Conservation (phyloP, 2,888 invertebrate species). For the Plagodis pulveraria region DNA sequence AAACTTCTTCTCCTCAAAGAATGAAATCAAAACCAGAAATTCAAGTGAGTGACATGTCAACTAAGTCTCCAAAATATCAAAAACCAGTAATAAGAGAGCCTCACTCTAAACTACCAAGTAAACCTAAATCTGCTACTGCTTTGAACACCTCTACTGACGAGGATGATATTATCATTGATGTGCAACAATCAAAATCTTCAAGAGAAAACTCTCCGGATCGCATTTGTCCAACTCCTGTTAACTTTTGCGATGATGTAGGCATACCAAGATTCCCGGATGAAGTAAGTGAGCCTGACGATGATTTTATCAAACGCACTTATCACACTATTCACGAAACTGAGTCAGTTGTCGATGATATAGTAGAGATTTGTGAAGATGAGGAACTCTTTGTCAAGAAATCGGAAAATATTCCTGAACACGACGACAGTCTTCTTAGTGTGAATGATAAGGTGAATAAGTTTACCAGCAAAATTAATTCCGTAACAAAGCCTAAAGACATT, state of each 20-base stretch:
- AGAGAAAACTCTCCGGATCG: slow-evolving; percentile 90
- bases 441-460: slow-evolving; percentile 85
- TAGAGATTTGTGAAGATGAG: slow-evolving; percentile 82
- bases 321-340: slow-evolving; percentile 85
- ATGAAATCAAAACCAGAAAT: slow-evolving; percentile 81
- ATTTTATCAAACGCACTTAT: slow-evolving; percentile 66
- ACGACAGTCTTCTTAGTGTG: slow-evolving; percentile 82
- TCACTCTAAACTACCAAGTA: slow-evolving; percentile 64
- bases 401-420: slow-evolving; percentile 67
- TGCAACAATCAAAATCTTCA: slow-evolving; percentile 90
- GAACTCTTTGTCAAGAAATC: slow-evolving; percentile 70
- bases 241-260: slow-evolving; percentile 83
- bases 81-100: slow-evolving; percentile 58
- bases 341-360: slow-evolving; percentile 84
- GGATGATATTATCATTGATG: slow-evolving; percentile 87
- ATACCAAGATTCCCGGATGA: slow-evolving; percentile 90
- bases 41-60: slow-evolving; percentile 67
- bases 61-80: slow-evolving; percentile 58
- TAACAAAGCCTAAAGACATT: slow-evolving; percentile 58
- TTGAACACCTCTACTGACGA: slow-evolving; percentile 82
- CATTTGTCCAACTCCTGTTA: slow-evolving; percentile 87
- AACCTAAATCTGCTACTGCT: slow-evolving; percentile 80
- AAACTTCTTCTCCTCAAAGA: slow-evolving; percentile 69
- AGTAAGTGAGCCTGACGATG: slow-evolving; percentile 91
- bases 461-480: slow-evolving; percentile 67